These are phyloP conservation scores for Cyprinus carpio DNA, from an alignment of 2,113 vertebrate genomes.

Conservation along the genomic window DNA sequence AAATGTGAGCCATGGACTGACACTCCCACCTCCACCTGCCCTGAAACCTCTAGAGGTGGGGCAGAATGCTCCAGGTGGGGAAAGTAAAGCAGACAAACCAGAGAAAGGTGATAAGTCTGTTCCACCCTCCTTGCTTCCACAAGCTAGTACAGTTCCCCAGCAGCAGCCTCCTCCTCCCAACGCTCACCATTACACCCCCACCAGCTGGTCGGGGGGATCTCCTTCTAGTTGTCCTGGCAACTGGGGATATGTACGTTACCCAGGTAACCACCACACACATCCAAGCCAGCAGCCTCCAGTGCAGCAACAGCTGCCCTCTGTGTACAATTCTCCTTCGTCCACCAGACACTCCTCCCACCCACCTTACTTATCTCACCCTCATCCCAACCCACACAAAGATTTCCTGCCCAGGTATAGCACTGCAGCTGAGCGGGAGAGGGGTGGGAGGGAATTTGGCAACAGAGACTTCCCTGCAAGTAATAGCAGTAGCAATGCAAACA, in stretches of 20 bases:
- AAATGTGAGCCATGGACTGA: conserved; percentile 74
- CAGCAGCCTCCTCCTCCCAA: conserved; percentile 69
- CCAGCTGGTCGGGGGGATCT: conserved; percentile 76
- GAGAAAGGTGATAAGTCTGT: conserved; percentile 80
- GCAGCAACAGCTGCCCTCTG: conserved; percentile 80
- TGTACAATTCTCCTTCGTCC: conserved; percentile 78
- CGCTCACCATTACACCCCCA: conserved; percentile 76
- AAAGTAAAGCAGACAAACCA: conserved; percentile 79
- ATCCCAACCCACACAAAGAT: conserved; percentile 77
- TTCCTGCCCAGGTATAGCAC: conserved; percentile 78
- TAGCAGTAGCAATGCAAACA: conserved; percentile 47
- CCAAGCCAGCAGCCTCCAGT: conserved; percentile 75
- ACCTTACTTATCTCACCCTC: conserved; percentile 76
- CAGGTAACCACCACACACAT: conserved; percentile 76
- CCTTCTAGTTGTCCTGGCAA: conserved; percentile 72
- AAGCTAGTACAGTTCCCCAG: conserved; percentile 69
- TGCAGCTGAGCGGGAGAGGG: conserved; percentile 71
- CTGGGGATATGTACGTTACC: conserved; percentile 79
- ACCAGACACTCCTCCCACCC: conserved; percentile 75
- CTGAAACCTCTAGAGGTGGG: conserved; percentile 84
- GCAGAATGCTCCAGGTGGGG: conserved; percentile 68
- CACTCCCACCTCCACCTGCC: conserved; percentile 90
- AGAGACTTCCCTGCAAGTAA: conserved; percentile 63
- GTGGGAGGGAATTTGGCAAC: conserved; percentile 72
- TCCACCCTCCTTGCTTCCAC: conserved; percentile 74